Base-by-base conservation (phyloP, 2,888 invertebrate species). In the Mongoloraphidia duomilia region DNA sequence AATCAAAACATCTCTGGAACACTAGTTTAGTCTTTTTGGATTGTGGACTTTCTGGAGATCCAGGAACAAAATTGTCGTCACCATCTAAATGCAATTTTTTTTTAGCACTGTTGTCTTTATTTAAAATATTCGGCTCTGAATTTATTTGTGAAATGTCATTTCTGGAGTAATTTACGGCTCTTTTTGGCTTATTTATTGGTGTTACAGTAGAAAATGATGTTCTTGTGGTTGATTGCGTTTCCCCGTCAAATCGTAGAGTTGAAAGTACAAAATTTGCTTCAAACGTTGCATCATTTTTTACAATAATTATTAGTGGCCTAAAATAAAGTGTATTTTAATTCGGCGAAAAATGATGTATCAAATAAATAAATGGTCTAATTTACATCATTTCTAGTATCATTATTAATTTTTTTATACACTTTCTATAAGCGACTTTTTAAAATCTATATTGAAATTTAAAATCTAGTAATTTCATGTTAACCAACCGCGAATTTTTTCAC, bases 261-360 rank as follows among this genome's bases (percentile, higher is more conserved):
- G 92, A 87, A 57, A 91, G 72, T 1, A 92, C 81, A 62, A 90
- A 80, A 59, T 82, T 79, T 13, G 81, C 82, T 68, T 89, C 86
- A 65, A 88, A 87, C 43, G 82, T 77, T 14, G 76, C 69, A 49
- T 77, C 75, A 65, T 82, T 82, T 57, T 82, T 79, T n/a, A 86
- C 71, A 54, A 82, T 74, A 54, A 88, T 80, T 36, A 86, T 75
- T 4, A 84, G 76, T 6, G 91, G 91, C 56, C 81, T 82, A 59
- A 54, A 67, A 69, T 49, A 54, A 52, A 44, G 45, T 37, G 45
- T n/a, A 26, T 26, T 26, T 3, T 34, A 35, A 34, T 34, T 34
- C 5, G 12, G 9, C 17, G 17, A 45, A 41, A 36, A 38, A 38
- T 43, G 33, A 33, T 42, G 11, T 45, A 13, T 38, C 45, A 13